Evolutionary conservation across 2,888 invertebrate species (phyloP).

Genomic region (Endotricha flammealis): DNA sequence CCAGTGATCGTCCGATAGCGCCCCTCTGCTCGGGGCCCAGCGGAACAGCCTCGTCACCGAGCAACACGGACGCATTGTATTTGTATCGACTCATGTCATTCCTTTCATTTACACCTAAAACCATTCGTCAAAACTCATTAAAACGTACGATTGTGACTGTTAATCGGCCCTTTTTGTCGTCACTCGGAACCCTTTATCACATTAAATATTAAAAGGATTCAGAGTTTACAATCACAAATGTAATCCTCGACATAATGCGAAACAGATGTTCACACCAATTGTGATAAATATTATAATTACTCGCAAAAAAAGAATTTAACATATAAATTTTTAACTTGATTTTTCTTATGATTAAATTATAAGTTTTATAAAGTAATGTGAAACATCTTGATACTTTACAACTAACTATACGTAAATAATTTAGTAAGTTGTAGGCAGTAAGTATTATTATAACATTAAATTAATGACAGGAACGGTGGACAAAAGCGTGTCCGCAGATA

Average conservation of each 20-base stretch:
- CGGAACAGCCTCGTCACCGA: slow-evolving; percentile 43
- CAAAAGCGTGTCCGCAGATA: too few relatives aligned
- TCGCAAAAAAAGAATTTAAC: too few relatives aligned
- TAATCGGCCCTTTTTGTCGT: slow-evolving; percentile 7
- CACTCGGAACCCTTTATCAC: slow-evolving; percentile 1
- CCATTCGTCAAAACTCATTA: slow-evolving; percentile 9
- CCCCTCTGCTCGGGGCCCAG: slow-evolving; percentile 30
- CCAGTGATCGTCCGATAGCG: slow-evolving; percentile 55
- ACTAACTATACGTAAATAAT: too few relatives aligned
- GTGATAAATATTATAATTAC: not conserved
- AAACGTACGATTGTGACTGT: slow-evolving; percentile 7
- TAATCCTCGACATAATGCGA: slow-evolving; percentile 1
- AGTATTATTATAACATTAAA: too few relatives aligned
- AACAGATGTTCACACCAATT: slow-evolving; percentile 6
- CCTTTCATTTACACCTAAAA: slow-evolving; percentile 9
- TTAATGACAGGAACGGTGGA: too few relatives aligned
- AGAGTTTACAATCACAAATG: not conserved
- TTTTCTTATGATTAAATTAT: too few relatives aligned
- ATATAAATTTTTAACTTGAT: too few relatives aligned
- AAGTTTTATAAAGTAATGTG: too few relatives aligned
- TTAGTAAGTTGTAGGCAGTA: too few relatives aligned
- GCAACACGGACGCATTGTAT: slow-evolving; percentile 17
- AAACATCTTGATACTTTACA: too few relatives aligned
- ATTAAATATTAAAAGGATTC: slow-evolving; percentile 8
- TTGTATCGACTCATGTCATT: slow-evolving; percentile 32